Evolutionary conservation across 2,888 invertebrate species (phyloP), one percentile per base, ranked within the genome.

Genomic region (Epirrhoe tristata): DNA sequence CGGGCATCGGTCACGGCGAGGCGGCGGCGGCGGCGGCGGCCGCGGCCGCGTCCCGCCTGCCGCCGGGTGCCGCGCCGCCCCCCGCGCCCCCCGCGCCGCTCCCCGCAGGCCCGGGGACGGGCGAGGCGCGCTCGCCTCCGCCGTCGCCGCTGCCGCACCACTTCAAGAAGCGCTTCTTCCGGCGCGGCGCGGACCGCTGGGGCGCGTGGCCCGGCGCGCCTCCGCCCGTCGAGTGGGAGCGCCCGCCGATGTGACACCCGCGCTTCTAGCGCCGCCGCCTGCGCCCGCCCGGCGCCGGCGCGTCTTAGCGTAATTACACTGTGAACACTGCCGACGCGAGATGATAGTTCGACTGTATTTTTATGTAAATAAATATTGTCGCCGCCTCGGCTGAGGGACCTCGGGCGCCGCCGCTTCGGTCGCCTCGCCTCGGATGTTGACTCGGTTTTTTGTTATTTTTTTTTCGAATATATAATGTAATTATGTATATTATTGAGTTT

Each of bases 121-220:
- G 94, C 94, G 57, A 94, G 94, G 52, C 87, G 66, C 86, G 91
- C 39, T 88, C 91, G 77, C 86, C 89, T 64, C 82, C 87, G 64
- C 48, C 58, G 10, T 82, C 87, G 64, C 86, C 90, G 76, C 84
- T 85, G 72, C 84, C 88, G 81, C 87, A 91, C 74, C 97, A 97
- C 89, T 97, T 97, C 88, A 97, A 97, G 90, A 97, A 97, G 93
- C 97, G 97, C 82, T 96, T 96, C 90, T 97, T 97, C 90, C 96
- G 96, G 76, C 94, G 95, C 81, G 96, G 67, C 24, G 52, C 67
- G 24, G 67, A 94, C 91, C 95, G 93, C 84, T 96, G 96, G 96
- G 94, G 93, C 89, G 91, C 91, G 72, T 93, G 93, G 88, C 81
- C 82, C 80, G 87, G 82, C 78, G 87, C 89, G 81, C 86, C 95